A percentile compares a stretch with the other conserved stretches of the same genome.
Evolutionary conservation across 1,140 invertebrate species (phyloP).

Genomic region (Lepidurus packardi): DNA sequence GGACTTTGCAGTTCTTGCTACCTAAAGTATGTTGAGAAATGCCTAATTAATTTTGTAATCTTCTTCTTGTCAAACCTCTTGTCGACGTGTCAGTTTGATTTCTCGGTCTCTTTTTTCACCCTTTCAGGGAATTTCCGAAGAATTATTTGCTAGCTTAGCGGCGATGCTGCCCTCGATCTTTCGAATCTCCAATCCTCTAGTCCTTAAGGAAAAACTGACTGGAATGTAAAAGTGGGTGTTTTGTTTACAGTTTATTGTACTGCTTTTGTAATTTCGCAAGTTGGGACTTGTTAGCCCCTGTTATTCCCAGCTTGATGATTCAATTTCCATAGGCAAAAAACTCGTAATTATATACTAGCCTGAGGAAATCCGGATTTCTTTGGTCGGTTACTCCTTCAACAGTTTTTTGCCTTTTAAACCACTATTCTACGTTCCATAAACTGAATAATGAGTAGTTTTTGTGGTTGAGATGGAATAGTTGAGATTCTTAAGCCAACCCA

Average conservation of each 20-base stretch:
- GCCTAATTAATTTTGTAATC: slow-evolving; percentile 46
- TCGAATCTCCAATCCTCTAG: slow-evolving; percentile 78
- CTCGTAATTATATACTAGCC: too few relatives aligned
- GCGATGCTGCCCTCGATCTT: slow-evolving; percentile 85
- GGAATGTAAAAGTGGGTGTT: slow-evolving; percentile 37
- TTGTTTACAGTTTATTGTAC: background rate
- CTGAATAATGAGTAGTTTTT: too few relatives aligned
- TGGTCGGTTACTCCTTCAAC: too few relatives aligned
- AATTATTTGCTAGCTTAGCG: slow-evolving; percentile 74
- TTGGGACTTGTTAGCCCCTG: background rate
- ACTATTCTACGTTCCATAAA: too few relatives aligned
- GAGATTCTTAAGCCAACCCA: too few relatives aligned
- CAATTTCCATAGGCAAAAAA: too few relatives aligned
- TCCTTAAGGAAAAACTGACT: slow-evolving; percentile 51
- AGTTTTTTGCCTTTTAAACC: too few relatives aligned
- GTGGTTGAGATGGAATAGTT: too few relatives aligned
- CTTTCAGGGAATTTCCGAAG: slow-evolving; percentile 68
- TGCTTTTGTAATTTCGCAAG: background rate
- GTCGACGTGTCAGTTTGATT: slow-evolving; percentile 25
- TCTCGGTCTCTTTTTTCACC: slow-evolving; percentile 50
- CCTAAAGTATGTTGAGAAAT: slow-evolving; percentile 48
- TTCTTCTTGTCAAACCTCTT: background rate
- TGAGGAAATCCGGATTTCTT: too few relatives aligned
- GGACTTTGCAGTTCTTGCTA: slow-evolving; percentile 77
- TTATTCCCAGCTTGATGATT: background rate